Conservation (phyloP, 1,140 invertebrate genomes). For the Hyphantria cunea region DNA sequence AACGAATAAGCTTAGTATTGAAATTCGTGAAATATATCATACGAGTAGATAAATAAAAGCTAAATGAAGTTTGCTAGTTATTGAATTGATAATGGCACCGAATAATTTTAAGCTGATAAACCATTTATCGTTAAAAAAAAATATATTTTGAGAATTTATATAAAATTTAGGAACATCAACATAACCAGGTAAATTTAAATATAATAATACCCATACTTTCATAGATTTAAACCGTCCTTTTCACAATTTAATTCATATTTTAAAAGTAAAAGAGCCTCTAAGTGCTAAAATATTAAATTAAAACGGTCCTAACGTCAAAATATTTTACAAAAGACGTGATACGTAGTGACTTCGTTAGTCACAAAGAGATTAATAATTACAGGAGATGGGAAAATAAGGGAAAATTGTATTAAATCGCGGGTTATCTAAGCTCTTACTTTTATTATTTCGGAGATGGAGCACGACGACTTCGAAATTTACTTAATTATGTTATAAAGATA, state of each 20-base stretch:
- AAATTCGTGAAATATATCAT: too few relatives aligned
- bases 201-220: too few relatives aligned
- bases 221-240: background rate
- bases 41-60: too few relatives aligned
- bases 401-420: conserved; percentile 56
- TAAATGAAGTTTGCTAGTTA: too few relatives aligned
- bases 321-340: conserved; percentile 30
- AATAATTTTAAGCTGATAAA: too few relatives aligned
- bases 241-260: conserved; percentile 3
- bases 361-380: conserved; percentile 52
- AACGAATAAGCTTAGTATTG: too few relatives aligned
- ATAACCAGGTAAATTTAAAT: too few relatives aligned
- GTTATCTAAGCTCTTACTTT: conserved; percentile 55
- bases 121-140: too few relatives aligned
- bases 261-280: conserved; percentile 1
- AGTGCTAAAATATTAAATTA: background rate
- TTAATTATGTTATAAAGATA: conserved; percentile 71
- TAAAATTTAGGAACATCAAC: too few relatives aligned
- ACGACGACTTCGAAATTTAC: conserved; percentile 65
- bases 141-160: too few relatives aligned
- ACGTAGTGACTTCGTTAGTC: conserved; percentile 33
- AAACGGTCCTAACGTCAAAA: background rate
- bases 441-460: conserved; percentile 62
- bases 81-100: too few relatives aligned
- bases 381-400: conserved; percentile 54